Evolutionary conservation across 2,888 invertebrate genomes (phyloP), one percentile per base, ranked within the genome.

Genomic region (Tetragonisca angustula): DNA sequence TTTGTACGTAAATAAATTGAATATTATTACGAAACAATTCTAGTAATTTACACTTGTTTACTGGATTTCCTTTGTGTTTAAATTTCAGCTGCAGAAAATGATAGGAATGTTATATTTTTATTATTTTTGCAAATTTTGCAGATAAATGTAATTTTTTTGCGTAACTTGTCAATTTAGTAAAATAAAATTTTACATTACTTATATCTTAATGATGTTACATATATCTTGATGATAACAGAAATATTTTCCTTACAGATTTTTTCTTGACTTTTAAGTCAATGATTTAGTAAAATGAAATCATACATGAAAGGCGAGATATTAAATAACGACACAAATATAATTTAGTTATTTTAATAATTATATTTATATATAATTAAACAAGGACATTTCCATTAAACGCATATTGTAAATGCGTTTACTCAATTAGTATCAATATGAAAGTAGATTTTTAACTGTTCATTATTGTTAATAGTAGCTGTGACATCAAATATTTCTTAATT

Each of bases 401-500:
- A 78, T 69, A 74, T 19, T 61, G 73, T 70, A 83, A 79, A 84
- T 76, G 75, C 82, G 80, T 89, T 89, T 83, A 85, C 76, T 89
- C 82, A 79, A 89, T 84, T 87, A 87, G 90, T 89, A 89, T 90
- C 90, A 83, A 90, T 91, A 91, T 84, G 89, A 90, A 89, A 90
- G 85, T 87, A 86, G 83, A 89, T 81, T 80, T 90, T 81, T 79
- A 89, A 88, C 86, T 86, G 88, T 87, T 89, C 76, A 74, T 81
- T 75, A 83, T 65, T 87, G 85, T 87, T 87, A 84, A 62, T 81
- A 79, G 67, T 76, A 83, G 74, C 79, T 65, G 64, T 78, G 81
- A 79, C 69, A 56, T 76, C 81, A 83, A 81, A 61, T 84, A 71
- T 69, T 11, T 75, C 73, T 32, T 76, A 85, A 88, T 79, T 85